phyloP scores from a whole-genome alignment of 2,113 vertebrate genomes.

The Jacana jacana region DNA sequence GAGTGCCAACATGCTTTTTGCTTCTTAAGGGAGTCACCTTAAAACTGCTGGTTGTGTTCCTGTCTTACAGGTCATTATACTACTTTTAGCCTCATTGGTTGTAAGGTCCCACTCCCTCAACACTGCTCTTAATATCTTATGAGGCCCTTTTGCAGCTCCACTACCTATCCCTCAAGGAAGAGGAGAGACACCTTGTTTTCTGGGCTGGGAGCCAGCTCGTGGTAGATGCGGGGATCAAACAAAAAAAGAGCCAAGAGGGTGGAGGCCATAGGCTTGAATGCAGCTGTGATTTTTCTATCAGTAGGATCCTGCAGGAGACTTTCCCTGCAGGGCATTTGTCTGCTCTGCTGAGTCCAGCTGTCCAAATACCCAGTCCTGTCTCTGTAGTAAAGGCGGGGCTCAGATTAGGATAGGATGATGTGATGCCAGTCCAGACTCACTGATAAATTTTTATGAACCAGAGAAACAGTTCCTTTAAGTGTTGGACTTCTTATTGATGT shows the following conservation, averaged over 20 bases:
- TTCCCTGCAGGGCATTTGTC: neutral
- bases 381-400: neutral
- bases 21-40: neutral
- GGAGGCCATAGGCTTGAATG: neutral
- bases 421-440: neutral
- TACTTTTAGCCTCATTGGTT: neutral
- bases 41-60: neutral
- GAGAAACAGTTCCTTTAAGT: neutral
- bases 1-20: neutral
- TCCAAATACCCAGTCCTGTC: neutral
- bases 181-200: neutral
- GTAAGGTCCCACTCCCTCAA: neutral
- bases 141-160: neutral
- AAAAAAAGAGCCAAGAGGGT: neutral
- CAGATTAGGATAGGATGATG: neutral
- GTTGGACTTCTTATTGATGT: neutral
- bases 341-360: neutral
- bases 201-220: neutral
- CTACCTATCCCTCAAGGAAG: neutral
- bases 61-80: neutral
- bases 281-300: neutral
- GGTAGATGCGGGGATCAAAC: neutral
- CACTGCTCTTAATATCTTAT: accelerated
- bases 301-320: neutral
- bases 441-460: neutral